These are phyloP conservation scores for Amblyjoppa proteus DNA, from an alignment of 2,888 invertebrate genomes.

Conservation along the genomic window DNA sequence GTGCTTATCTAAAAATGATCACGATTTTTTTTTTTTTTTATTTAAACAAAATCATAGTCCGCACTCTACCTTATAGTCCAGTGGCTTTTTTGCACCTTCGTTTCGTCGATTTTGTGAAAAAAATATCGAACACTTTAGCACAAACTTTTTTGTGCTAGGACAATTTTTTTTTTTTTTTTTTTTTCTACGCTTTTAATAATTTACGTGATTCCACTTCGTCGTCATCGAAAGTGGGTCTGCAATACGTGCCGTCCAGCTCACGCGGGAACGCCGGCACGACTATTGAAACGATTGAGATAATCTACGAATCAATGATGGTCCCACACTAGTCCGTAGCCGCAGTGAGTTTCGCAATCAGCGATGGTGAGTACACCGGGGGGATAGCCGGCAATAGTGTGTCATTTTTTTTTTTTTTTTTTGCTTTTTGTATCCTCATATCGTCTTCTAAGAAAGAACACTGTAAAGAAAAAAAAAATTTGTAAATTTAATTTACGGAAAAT, in stretches of 20 bases:
- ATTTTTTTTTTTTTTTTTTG: too few relatives aligned
- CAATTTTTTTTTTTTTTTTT: neutral
- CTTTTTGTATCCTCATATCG: too few relatives aligned
- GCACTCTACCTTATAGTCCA: neutral
- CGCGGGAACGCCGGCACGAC: neutral
- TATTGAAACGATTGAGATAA: conserved; percentile 13
- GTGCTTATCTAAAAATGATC: too few relatives aligned
- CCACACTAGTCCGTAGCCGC: neutral
- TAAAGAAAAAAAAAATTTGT: too few relatives aligned
- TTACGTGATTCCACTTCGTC: neutral
- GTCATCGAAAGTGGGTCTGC: neutral
- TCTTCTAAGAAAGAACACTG: too few relatives aligned
- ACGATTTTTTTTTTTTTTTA: too few relatives aligned
- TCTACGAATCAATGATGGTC: conserved; percentile 6
- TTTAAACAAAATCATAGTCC: neutral
- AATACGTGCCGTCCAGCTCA: neutral
- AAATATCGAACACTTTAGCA: neutral
- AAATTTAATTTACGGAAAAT: too few relatives aligned
- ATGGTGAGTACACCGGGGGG: neutral
- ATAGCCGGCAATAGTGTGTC: too few relatives aligned
- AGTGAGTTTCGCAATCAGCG: neutral
- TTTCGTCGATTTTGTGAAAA: neutral
- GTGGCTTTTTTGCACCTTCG: neutral
- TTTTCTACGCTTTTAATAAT: neutral
- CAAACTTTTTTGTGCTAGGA: neutral